These are phyloP conservation scores for Drosophila birchii DNA, from an alignment of 2,888 invertebrate genomes.

Conservation along the genomic window DNA sequence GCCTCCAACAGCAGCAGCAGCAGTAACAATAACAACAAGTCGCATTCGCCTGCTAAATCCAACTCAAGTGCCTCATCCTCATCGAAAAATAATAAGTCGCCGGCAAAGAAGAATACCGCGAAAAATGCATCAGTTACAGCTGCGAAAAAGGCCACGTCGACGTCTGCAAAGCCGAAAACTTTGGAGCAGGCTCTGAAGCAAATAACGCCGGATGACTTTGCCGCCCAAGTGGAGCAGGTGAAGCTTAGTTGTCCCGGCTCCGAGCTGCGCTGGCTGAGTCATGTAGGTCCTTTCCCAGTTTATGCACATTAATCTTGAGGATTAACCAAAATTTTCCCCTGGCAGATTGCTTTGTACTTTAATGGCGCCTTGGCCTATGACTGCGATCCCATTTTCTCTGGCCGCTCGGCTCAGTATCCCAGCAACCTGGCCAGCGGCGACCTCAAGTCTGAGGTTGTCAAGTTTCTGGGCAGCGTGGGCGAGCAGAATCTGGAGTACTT, in stretches of 20 bases:
- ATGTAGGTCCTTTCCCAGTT: slow-evolving; percentile 85
- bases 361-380: slow-evolving; percentile 78
- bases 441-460: slow-evolving; percentile 68
- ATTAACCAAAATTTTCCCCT: not conserved
- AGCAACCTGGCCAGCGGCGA: slow-evolving; percentile 73
- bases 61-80: slow-evolving; percentile 57
- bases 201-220: slow-evolving; percentile 87
- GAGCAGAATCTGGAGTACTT: slow-evolving; percentile 88
- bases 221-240: slow-evolving; percentile 86
- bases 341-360: slow-evolving; percentile 77
- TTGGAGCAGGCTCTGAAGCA: slow-evolving; percentile 78
- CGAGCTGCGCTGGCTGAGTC: slow-evolving; percentile 90
- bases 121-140: slow-evolving; percentile 33
- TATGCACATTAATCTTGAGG: fast-evolving
- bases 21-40: slow-evolving; percentile 48
- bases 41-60: slow-evolving; percentile 66
- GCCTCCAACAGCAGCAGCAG: slow-evolving; percentile 33
- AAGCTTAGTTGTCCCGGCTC: slow-evolving; percentile 89
- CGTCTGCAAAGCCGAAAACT: slow-evolving; percentile 73
- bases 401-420: slow-evolving; percentile 81
- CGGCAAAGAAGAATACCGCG: slow-evolving; percentile 42
- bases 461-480: slow-evolving; percentile 87
- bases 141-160: slow-evolving; percentile 27
- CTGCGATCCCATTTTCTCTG: slow-evolving; percentile 80
- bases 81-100: slow-evolving; percentile 54